Conservation (phyloP, 2,888 invertebrate species). For the Steinernema scapterisci region DNA sequence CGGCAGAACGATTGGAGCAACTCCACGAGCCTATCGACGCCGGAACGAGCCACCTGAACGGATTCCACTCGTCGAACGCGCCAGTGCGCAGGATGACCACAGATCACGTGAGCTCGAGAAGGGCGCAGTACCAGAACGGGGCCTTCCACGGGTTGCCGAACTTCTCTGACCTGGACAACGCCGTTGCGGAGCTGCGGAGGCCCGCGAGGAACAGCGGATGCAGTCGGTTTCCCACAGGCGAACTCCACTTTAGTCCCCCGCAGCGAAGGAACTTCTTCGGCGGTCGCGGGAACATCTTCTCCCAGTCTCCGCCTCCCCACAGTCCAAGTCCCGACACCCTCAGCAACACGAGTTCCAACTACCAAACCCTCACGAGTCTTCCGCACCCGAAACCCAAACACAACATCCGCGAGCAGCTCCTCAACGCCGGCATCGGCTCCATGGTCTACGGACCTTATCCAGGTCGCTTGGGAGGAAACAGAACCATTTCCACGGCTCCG, state of each 20-base stretch:
- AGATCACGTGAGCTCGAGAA: conserved; percentile 52
- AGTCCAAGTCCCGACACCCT: conserved; percentile 45
- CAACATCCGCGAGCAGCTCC: conserved; percentile 65
- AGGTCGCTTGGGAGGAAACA: conserved; percentile 25
- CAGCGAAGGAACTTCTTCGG: conserved; percentile 37
- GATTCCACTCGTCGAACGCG: not conserved
- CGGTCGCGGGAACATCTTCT: not conserved
- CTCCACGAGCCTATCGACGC: conserved; percentile 58
- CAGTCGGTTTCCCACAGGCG: conserved; percentile 60
- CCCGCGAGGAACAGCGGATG: conserved; percentile 50
- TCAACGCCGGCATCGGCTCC: conserved; percentile 42
- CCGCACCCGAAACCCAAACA: conserved; percentile 67
- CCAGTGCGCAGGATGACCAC: conserved; percentile 22
- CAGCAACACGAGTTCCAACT: conserved; percentile 30
- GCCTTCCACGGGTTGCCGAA: conserved; percentile 44
- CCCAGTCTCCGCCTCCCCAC: conserved; percentile 35
- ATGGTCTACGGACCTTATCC: conserved; percentile 28
- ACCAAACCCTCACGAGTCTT: conserved; percentile 39
- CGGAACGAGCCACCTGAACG: conserved; percentile 33
- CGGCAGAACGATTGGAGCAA: conserved; percentile 63
- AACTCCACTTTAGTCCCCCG: conserved; percentile 51
- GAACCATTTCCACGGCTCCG: conserved; percentile 42
- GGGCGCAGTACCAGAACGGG: conserved; percentile 46
- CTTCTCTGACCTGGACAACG: conserved; percentile 58
- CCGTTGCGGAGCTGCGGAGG: conserved; percentile 48